These are phyloP conservation scores for Brenthis daphne DNA, from an alignment of 2,888 invertebrate species.

Conservation along the genomic window DNA sequence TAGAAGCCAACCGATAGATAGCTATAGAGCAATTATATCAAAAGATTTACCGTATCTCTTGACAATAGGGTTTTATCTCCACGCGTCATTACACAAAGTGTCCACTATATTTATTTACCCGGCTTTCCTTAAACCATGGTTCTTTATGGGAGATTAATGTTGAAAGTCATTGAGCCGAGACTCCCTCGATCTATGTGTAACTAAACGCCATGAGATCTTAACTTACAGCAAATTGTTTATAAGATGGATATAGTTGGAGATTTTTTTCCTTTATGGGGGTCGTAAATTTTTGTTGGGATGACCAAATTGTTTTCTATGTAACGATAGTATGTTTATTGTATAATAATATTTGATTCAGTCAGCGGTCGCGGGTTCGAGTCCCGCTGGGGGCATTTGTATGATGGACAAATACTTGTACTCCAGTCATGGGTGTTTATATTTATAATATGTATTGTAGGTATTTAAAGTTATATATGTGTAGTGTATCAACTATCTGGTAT, in stretches of 20 bases:
- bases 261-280: slow-evolving; percentile 15
- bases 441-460: too few relatives aligned
- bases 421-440: too few relatives aligned
- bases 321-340: neutral
- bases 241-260: slow-evolving; percentile 16
- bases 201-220: slow-evolving; percentile 24
- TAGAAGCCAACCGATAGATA: neutral
- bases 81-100: slow-evolving; percentile 44
- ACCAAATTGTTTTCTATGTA: neutral
- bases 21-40: slow-evolving; percentile 17
- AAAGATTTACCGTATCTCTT: slow-evolving; percentile 33
- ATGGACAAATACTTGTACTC: too few relatives aligned
- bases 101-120: slow-evolving; percentile 42
- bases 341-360: neutral
- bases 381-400: too few relatives aligned
- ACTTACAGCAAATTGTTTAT: slow-evolving; percentile 25
- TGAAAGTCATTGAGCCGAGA: slow-evolving; percentile 36
- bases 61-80: slow-evolving; percentile 37
- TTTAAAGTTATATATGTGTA: too few relatives aligned
- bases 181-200: slow-evolving; percentile 29
- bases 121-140: slow-evolving; percentile 29
- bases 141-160: slow-evolving; percentile 46
- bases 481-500: too few relatives aligned
- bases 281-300: slow-evolving; percentile 10
- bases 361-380: too few relatives aligned